Evolutionary conservation across 2,113 vertebrate genomes (phyloP).

Genomic region (Lamprologus speciosus): DNA sequence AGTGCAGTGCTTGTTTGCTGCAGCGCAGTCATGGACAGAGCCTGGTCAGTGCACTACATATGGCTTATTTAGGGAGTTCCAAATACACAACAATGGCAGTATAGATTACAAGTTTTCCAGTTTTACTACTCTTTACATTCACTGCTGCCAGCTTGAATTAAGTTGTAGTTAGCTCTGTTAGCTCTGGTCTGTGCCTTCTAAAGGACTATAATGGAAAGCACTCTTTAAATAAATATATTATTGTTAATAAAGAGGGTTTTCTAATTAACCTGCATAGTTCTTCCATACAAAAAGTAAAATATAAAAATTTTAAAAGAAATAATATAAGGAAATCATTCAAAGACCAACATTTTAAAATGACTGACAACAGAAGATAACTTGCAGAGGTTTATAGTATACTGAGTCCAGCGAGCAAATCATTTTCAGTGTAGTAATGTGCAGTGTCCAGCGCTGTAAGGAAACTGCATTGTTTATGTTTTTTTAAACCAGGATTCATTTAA

Average conservation of each 20-base stretch:
- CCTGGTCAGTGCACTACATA: background rate
- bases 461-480: background rate
- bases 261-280: background rate
- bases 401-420: background rate
- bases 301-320: background rate
- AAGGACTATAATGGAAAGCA: background rate
- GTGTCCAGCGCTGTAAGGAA: background rate
- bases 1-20: background rate
- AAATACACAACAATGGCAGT: background rate
- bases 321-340: background rate
- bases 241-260: background rate
- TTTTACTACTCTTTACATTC: background rate
- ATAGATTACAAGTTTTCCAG: background rate
- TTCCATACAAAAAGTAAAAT: background rate
- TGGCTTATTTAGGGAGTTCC: background rate
- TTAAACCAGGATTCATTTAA: background rate
- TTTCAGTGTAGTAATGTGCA: background rate
- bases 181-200: background rate
- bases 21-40: background rate
- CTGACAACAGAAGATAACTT: background rate
- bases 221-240: background rate
- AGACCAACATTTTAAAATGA: background rate
- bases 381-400: background rate
- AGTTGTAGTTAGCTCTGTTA: background rate
- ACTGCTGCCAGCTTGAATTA: background rate